Conservation (phyloP, 2,888 invertebrate species). For the Ichneumoninae sp. region DNA sequence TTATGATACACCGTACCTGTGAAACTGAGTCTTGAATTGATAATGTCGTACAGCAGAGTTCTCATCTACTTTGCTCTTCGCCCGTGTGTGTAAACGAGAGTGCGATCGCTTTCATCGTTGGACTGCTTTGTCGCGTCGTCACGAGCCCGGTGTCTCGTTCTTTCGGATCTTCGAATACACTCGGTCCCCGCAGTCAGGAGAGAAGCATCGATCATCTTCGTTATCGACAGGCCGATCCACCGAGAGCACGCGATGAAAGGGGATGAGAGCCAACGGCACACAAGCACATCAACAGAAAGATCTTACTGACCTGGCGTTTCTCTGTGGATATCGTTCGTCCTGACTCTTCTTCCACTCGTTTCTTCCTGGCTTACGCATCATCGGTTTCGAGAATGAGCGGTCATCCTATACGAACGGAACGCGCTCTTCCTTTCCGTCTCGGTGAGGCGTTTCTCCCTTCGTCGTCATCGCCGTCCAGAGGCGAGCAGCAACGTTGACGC, state of each 20-base stretch:
- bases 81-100: constrained; percentile 39
- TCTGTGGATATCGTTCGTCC: constrained; percentile 57
- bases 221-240: constrained; percentile 82
- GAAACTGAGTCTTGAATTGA: constrained; percentile 49
- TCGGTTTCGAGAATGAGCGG: constrained; percentile 80
- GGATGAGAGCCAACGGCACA: constrained; percentile 72
- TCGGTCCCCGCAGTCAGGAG: constrained; percentile 62
- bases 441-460: constrained; percentile 52
- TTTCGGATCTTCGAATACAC: constrained; percentile 27
- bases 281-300: constrained; percentile 68
- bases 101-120: constrained; percentile 61
- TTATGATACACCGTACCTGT: constrained; percentile 26
- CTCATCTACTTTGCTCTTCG: constrained; percentile 7
- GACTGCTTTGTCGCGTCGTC: constrained; percentile 52
- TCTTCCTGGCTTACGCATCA: constrained; percentile 78
- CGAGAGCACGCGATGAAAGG: constrained; percentile 74
- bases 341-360: constrained; percentile 28
- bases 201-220: constrained; percentile 82
- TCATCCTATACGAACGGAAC: constrained; percentile 74
- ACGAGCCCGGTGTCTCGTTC: constrained; percentile 39
- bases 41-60: constrained; percentile 36
- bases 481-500: constrained; percentile 57
- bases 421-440: constrained; percentile 57
- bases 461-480: constrained; percentile 41
- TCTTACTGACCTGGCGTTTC: constrained; percentile 68